Percentiles rank a stretch among this genome's conserved stretches.
phyloP scores from a whole-genome alignment of 2,797 vertebrate genomes.

The Brotula barbata region DNA sequence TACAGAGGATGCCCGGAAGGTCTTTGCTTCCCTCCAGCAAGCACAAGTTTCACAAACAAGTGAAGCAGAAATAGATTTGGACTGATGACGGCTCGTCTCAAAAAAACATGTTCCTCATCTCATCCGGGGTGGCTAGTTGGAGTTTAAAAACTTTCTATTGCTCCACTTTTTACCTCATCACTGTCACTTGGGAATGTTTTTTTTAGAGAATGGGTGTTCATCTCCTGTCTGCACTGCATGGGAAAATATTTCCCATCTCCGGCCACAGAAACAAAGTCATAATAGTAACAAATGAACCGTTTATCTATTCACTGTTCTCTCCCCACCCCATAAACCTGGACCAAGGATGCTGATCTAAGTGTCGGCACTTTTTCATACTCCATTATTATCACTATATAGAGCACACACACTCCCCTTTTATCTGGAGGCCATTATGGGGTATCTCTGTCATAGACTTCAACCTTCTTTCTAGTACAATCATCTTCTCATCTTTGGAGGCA shows the following conservation, averaged over 20 bases:
- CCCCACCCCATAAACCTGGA: conserved; percentile 24
- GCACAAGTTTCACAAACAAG: conserved; percentile 51
- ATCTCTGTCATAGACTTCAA: conserved; percentile 43
- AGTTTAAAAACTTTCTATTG: conserved; percentile 55
- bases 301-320: conserved; percentile 29
- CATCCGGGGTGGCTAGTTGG: conserved; percentile 46
- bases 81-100: conserved; percentile 63
- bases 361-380: conserved; percentile 43
- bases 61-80: conserved; percentile 72
- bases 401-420: conserved; percentile 46
- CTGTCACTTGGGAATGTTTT: conserved; percentile 47
- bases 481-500: conserved; percentile 25
- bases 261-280: not conserved
- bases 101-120: conserved; percentile 45
- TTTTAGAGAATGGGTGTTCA: conserved; percentile 20
- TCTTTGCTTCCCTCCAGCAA: conserved; percentile 48
- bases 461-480: conserved; percentile 28
- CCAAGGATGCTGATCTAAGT: conserved; percentile 18
- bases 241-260: conserved; percentile 2
- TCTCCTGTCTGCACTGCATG: not conserved
- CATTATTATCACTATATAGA: conserved; percentile 39
- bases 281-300: not conserved
- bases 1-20: conserved; percentile 57
- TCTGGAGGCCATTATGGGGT: conserved; percentile 52
- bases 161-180: conserved; percentile 47